These are phyloP conservation scores for Oryzias melastigma DNA, from an alignment of 2,113 vertebrate species.

Conservation along the genomic window DNA sequence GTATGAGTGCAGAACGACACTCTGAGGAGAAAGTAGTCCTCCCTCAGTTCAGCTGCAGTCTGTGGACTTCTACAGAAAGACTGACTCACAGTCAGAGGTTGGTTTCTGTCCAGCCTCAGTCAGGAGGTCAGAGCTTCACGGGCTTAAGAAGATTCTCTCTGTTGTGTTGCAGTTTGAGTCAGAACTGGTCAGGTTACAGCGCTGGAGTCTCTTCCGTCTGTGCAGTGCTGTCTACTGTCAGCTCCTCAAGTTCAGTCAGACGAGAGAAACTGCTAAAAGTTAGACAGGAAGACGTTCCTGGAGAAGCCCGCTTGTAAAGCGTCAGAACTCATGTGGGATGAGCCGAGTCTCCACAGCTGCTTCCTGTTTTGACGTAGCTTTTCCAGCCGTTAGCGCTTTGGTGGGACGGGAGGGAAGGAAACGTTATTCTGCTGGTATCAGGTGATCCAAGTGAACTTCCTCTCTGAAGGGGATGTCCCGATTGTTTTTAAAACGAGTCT, in stretches of 20 bases:
- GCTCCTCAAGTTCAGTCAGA: background rate
- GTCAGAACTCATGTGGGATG: conserved; percentile 27
- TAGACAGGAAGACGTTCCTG: conserved; percentile 36
- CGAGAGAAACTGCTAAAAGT: background rate
- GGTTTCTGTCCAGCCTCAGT: too few relatives aligned
- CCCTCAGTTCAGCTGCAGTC: too few relatives aligned
- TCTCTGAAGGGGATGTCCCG: background rate
- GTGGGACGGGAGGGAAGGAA: conserved; percentile 22
- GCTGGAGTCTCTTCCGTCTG: too few relatives aligned
- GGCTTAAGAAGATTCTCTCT: too few relatives aligned
- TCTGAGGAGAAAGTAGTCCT: too few relatives aligned
- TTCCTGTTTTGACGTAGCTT: conserved; percentile 72
- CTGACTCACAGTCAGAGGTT: too few relatives aligned
- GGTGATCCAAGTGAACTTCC: conserved; percentile 35
- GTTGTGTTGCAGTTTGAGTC: too few relatives aligned
- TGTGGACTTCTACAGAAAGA: too few relatives aligned
- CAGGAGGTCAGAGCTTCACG: too few relatives aligned
- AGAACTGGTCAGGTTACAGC: too few relatives aligned
- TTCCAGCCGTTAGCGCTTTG: conserved; percentile 47
- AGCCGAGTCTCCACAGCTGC: conserved; percentile 58
- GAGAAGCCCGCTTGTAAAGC: conserved; percentile 11
- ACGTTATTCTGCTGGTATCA: conserved; percentile 19
- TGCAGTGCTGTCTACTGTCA: background rate
- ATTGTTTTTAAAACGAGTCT: background rate
- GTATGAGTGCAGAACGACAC: too few relatives aligned